Percentiles rank a stretch among this genome's conserved stretches.
phyloP scores from a whole-genome alignment of 2,888 invertebrate genomes.

The Chouioia cunea region DNA sequence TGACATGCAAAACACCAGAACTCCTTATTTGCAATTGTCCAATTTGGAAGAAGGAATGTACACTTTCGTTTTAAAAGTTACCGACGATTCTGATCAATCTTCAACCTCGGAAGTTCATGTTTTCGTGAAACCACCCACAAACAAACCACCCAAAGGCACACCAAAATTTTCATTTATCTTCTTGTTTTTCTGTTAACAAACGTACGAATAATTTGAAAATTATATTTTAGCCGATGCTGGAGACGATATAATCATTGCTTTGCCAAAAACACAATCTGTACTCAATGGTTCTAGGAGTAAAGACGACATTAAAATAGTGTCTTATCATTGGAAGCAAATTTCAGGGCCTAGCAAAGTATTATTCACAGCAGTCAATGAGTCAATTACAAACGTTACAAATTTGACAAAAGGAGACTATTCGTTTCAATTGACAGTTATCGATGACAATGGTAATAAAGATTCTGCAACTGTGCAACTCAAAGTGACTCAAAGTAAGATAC shows the following conservation, averaged over 20 bases:
- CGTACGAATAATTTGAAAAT: conserved; percentile 25
- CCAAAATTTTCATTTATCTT: too few species aligned
- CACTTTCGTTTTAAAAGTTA: conserved; percentile 92
- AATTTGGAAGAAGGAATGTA: conserved; percentile 95
- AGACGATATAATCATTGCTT: conserved; percentile 76
- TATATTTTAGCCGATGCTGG: conserved; percentile 70
- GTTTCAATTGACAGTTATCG: conserved; percentile 84
- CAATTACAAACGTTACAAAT: conserved; percentile 82
- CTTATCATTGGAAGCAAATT: conserved; percentile 87
- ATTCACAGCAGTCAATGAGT: conserved; percentile 72
- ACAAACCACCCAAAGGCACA: conserved; percentile 82
- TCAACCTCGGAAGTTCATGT: conserved; percentile 91
- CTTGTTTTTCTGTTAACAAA: neutral
- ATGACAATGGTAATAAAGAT: conserved; percentile 87
- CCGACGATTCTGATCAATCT: conserved; percentile 90
- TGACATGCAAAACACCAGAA: conserved; percentile 95
- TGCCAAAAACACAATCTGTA: conserved; percentile 85
- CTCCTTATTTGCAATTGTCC: conserved; percentile 88
- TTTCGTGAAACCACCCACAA: conserved; percentile 91
- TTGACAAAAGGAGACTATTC: conserved; percentile 88
- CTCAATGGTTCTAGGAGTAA: conserved; percentile 85
- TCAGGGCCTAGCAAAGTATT: conserved; percentile 72
- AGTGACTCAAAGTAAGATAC: conserved; percentile 84
- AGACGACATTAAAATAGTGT: conserved; percentile 87
- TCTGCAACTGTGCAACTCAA: conserved; percentile 80